Conservation (phyloP, 2,113 vertebrate genomes). For the Stictonetta naevosa region DNA sequence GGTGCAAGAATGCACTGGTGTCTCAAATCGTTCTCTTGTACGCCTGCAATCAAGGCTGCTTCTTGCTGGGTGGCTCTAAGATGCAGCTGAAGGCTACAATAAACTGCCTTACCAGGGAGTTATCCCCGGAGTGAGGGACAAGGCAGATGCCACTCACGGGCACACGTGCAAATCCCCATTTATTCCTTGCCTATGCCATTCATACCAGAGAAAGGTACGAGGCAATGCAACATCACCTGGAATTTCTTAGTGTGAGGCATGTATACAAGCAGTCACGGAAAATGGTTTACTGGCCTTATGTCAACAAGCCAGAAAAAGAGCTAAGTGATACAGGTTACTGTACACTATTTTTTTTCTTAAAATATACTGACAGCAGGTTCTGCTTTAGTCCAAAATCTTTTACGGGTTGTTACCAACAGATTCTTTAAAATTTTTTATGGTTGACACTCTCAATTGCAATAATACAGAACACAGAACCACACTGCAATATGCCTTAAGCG, state of each 20-base stretch:
- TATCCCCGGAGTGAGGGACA: neutral
- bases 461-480: neutral
- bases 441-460: neutral
- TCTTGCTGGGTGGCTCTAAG: neutral
- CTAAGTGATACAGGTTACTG: neutral
- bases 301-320: neutral
- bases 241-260: neutral
- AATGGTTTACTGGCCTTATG: neutral
- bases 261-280: neutral
- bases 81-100: neutral
- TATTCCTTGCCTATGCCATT: neutral
- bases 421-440: neutral
- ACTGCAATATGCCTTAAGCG: neutral
- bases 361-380: neutral
- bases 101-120: neutral
- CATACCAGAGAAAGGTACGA: neutral
- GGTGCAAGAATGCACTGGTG: neutral
- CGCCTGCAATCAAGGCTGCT: neutral
- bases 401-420: neutral
- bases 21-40: neutral
- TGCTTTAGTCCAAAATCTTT: neutral
- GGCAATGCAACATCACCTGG: neutral
- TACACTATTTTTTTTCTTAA: neutral
- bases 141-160: neutral
- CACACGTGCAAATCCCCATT: neutral